Evolutionary conservation across 1,140 invertebrate genomes (phyloP).

Genomic region (Lysiphlebus fabarum): DNA sequence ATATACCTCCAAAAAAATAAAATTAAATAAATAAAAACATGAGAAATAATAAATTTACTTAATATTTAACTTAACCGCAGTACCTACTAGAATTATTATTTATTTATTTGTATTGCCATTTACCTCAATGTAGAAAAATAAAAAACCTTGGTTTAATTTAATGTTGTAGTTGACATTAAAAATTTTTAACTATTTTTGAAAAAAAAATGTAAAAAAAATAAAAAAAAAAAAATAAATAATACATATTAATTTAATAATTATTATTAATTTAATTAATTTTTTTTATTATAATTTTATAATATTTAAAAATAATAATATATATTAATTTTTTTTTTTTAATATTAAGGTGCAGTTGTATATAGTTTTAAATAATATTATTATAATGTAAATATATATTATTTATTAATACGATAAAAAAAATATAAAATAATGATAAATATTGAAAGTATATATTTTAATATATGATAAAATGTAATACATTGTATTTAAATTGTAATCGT

Average conservation of each 20-base stretch:
- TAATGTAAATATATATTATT: too few relatives aligned
- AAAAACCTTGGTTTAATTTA: neutral
- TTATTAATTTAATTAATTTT: too few relatives aligned
- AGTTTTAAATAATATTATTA: too few relatives aligned
- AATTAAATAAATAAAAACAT: neutral
- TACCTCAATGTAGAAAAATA: slow-evolving; percentile 37
- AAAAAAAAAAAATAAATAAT: too few relatives aligned
- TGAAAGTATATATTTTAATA: slow-evolving; percentile 55
- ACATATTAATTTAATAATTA: too few relatives aligned
- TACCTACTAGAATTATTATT: slow-evolving; percentile 46
- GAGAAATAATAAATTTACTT: slow-evolving; percentile 33
- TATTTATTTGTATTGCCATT: slow-evolving; percentile 36
- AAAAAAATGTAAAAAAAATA: too few relatives aligned
- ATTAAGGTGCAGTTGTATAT: too few relatives aligned
- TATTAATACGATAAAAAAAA: neutral
- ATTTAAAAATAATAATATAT: too few relatives aligned
- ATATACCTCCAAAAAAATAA: slow-evolving; percentile 40
- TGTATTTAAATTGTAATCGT: slow-evolving; percentile 46
- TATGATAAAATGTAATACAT: slow-evolving; percentile 47
- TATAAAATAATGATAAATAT: slow-evolving; percentile 35
- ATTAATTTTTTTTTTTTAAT: too few relatives aligned
- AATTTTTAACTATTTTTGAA: too few relatives aligned
- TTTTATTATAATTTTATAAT: too few relatives aligned
- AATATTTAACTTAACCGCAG: slow-evolving; percentile 45
- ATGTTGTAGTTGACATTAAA: too few relatives aligned